These are phyloP conservation scores for Mechanitis mazaeus DNA, from an alignment of 2,888 invertebrate genomes.

Conservation along the genomic window DNA sequence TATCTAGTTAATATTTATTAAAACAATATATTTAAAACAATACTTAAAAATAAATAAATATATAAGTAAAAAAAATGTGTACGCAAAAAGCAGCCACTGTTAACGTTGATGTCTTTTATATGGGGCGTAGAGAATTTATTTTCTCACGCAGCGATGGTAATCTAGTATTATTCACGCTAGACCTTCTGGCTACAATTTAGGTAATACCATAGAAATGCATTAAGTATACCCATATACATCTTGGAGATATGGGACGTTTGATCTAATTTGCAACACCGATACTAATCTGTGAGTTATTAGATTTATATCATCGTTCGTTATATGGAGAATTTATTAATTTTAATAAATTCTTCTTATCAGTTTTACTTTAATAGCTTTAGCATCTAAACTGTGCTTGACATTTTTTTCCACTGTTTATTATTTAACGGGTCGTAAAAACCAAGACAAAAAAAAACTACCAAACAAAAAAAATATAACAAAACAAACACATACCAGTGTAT, in stretches of 20 bases:
- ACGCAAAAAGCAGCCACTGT: slow-evolving; percentile 10
- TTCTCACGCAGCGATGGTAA: slow-evolving; percentile 34
- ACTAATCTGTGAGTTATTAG: slow-evolving; percentile 13
- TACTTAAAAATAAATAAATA: neutral
- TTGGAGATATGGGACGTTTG: slow-evolving; percentile 19
- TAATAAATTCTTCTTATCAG: too few species aligned
- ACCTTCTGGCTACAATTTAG: slow-evolving; percentile 22
- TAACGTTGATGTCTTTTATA: slow-evolving; percentile 62
- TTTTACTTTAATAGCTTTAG: too few species aligned
- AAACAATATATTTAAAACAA: too few species aligned
- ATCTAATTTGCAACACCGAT: slow-evolving; percentile 22
- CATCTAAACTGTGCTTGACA: too few species aligned
- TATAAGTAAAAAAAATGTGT: neutral
- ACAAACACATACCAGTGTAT: too few species aligned
- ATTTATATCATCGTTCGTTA: neutral
- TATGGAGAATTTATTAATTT: neutral
- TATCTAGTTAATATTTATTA: too few species aligned
- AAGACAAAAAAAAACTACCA: too few species aligned
- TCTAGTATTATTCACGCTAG: slow-evolving; percentile 27
- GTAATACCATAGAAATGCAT: slow-evolving; percentile 20
- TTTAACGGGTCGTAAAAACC: too few species aligned
- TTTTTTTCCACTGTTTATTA: too few species aligned
- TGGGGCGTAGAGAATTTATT: slow-evolving; percentile 35
- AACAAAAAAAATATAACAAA: too few species aligned
- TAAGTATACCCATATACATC: slow-evolving; percentile 24